phyloP scores from a whole-genome alignment of 2,113 vertebrate genomes.

The Passer domesticus region DNA sequence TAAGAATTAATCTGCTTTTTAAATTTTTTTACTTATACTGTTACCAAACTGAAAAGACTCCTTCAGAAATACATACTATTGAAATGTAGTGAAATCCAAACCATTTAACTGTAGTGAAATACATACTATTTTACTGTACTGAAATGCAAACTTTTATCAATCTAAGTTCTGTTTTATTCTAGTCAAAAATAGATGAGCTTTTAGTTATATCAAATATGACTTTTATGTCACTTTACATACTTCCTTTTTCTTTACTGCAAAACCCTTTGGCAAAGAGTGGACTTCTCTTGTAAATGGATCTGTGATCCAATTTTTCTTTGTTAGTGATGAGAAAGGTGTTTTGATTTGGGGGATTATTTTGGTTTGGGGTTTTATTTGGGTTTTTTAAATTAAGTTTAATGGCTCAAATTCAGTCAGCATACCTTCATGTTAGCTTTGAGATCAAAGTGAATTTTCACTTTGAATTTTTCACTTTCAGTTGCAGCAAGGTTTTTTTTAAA shows the following conservation, averaged over 20 bases:
- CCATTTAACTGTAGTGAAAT: background rate
- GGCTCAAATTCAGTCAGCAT: background rate
- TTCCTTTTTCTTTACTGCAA: background rate
- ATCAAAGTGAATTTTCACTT: background rate
- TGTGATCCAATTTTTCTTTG: background rate
- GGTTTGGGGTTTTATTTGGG: background rate
- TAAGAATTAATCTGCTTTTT: background rate
- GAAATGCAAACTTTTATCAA: background rate
- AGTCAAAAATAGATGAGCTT: background rate
- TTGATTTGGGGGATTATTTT: background rate
- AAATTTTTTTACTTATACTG: background rate
- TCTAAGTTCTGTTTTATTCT: background rate
- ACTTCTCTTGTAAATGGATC: background rate
- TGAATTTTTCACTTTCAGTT: background rate
- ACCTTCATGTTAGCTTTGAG: background rate
- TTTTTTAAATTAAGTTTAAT: background rate
- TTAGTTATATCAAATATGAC: background rate
- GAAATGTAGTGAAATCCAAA: background rate
- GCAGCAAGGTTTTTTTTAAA: background rate
- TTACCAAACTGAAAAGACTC: background rate
- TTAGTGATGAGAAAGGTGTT: background rate
- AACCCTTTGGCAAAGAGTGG: background rate
- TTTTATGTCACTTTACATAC: background rate
- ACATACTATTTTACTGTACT: background rate
- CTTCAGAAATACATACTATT: background rate